phyloP scores from a whole-genome alignment of 35 echinoderm and acorn worm species.

The Apostichopus japonicus region DNA sequence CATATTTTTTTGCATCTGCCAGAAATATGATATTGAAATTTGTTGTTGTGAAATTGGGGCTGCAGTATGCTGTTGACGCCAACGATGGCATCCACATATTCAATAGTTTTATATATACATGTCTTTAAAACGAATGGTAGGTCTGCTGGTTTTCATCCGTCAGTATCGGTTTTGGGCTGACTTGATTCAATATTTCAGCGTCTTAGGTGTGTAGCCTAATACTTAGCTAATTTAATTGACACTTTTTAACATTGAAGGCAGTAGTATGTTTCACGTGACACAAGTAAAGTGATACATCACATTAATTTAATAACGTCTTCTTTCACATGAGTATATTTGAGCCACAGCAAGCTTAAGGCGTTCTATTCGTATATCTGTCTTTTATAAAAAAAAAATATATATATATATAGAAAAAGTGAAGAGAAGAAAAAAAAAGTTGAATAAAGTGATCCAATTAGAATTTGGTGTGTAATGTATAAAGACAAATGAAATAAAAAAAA shows the following conservation, averaged over 20 bases:
- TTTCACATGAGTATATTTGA: background rate
- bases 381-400: background rate
- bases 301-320: constrained; percentile 23
- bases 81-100: background rate
- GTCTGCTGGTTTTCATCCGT: background rate
- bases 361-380: background rate
- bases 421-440: background rate
- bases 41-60: background rate
- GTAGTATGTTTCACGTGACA: constrained; percentile 9
- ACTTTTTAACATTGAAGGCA: constrained; percentile 41
- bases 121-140: background rate
- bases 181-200: constrained; percentile 17
- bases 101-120: background rate
- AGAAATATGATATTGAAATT: background rate
- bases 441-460: background rate
- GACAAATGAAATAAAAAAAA: background rate
- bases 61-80: background rate
- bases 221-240: constrained; percentile 41
- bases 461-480: too few relatives aligned
- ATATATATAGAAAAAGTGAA: background rate
- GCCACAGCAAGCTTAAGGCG: constrained; percentile 19
- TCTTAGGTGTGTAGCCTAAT: constrained; percentile 26
- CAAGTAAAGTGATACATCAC: constrained; percentile 42
- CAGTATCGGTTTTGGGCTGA: background rate
- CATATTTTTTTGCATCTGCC: background rate